These are phyloP conservation scores for Limnephilus rhombicus DNA, from an alignment of 2,888 invertebrate species.

Conservation along the genomic window DNA sequence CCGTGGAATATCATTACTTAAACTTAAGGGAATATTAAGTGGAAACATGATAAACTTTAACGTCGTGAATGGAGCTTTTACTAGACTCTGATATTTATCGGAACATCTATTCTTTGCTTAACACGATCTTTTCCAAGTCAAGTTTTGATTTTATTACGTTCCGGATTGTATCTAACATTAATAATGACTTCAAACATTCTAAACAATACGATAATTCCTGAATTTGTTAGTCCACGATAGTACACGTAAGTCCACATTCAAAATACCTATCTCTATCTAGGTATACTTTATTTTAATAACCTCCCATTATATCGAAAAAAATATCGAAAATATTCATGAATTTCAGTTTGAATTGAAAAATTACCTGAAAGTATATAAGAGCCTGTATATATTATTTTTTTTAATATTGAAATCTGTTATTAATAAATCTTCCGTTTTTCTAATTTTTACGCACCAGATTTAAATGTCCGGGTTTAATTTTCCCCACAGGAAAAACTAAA, in stretches of 20 bases:
- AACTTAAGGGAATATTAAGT: not conserved
- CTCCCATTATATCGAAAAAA: too few species aligned
- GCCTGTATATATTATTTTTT: too few species aligned
- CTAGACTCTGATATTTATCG: not conserved
- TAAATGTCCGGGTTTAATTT: too few species aligned
- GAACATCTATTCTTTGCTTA: not conserved
- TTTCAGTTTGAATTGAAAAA: too few species aligned
- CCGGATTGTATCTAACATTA: not conserved
- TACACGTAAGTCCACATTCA: not conserved
- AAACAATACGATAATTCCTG: not conserved
- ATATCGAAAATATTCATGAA: too few species aligned
- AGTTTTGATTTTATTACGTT: not conserved
- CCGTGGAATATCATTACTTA: not conserved
- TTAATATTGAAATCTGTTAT: too few species aligned
- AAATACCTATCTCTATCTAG: too few species aligned
- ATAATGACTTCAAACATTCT: not conserved
- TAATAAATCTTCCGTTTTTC: too few species aligned
- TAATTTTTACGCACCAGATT: too few species aligned
- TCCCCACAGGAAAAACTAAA: too few species aligned
- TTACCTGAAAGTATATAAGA: too few species aligned
- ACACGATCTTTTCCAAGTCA: not conserved
- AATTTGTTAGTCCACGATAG: not conserved
- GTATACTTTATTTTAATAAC: too few species aligned
- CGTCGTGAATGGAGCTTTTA: not conserved
- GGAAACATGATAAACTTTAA: not conserved